Evolutionary conservation across 2,797 vertebrate species (phyloP), one percentile per base, ranked within the genome.

Genomic region (Botia almorhae): DNA sequence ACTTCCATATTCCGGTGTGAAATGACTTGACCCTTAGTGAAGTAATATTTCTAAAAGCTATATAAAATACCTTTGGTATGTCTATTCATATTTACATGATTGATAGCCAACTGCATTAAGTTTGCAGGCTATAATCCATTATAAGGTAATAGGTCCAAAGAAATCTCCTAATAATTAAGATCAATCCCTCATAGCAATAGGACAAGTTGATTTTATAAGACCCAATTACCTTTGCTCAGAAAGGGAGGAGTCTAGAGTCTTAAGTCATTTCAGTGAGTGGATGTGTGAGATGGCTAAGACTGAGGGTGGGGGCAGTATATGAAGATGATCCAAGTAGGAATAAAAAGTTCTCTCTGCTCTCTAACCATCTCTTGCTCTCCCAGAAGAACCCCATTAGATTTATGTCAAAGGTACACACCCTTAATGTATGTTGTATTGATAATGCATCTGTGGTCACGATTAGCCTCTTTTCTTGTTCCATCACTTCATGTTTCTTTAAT

Each of bases 401-500:
- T 93, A 94, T 90, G 92, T 91, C 85, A 85, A 89, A 89, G 76
- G 88, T 92, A 88, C 90, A 91, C 90, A 91, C 86, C 90, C 89
- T 93, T 93, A 91, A 94, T 94, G 93, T 93, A 93, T 90, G 91
- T 91, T 87, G 84, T 61, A 84, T 87, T 82, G 89, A 91, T 93
- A 91, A 94, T 93, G 91, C 91, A 91, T 92, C 86, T 88, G 87
- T 88, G 87, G 90, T 92, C 92, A 90, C 90, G 87, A 88, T 91
- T 88, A 90, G 89, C 91, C 92, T 90, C 91, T 88, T 89, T 90
- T 89, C 88, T 89, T 92, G 90, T 91, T 94, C 93, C 92, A 91
- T 93, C 92, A 95, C 93, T 93, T 92, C 92, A 94, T 94, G 92
- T 92, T 94, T 94, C 92, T 93, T 94, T 94, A 92, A 95, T 94